Percentiles rank a stretch among this genome's conserved stretches.
Conservation (phyloP, 2,888 invertebrate genomes). For the Hybos culiciformis region DNA sequence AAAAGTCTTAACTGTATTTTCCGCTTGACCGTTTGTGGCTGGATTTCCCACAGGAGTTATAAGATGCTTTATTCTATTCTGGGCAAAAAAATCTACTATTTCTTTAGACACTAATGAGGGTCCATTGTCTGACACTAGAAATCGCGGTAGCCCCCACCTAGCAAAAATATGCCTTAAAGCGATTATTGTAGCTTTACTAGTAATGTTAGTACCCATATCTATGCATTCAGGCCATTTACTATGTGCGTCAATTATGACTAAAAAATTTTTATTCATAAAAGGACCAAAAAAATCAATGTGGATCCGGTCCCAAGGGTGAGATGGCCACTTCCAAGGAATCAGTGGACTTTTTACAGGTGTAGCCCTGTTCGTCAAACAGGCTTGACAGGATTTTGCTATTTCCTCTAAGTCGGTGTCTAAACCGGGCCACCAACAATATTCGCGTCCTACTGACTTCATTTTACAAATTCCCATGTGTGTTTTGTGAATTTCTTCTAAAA, state of each 20-base stretch:
- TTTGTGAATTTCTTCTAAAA: conserved; percentile 11
- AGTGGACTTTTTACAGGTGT: conserved; percentile 6
- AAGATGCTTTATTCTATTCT: no score
- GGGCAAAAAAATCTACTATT: no score
- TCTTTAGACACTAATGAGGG: no score
- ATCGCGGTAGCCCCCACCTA: no score
- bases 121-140: no score
- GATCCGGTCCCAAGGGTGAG: conserved; percentile 15
- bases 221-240: conserved; percentile 15
- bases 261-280: conserved; percentile 6
- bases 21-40: no score
- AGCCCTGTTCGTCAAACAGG: conserved; percentile 5
- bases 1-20: no score
- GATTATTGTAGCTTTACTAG: conserved; percentile 6
- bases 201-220: conserved; percentile 6
- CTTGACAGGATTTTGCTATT: conserved; percentile 10
- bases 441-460: conserved; percentile 12
- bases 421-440: conserved; percentile 16
- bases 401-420: conserved; percentile 15
- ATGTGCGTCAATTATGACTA: conserved; percentile 15
- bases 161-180: no score
- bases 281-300: conserved; percentile 12
- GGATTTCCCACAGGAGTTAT: no score
- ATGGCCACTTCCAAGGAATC: conserved; percentile 11
- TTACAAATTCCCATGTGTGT: conserved; percentile 8